Evolutionary conservation across 2,113 vertebrate species (phyloP).

Genomic region (Psittacara wagleri): DNA sequence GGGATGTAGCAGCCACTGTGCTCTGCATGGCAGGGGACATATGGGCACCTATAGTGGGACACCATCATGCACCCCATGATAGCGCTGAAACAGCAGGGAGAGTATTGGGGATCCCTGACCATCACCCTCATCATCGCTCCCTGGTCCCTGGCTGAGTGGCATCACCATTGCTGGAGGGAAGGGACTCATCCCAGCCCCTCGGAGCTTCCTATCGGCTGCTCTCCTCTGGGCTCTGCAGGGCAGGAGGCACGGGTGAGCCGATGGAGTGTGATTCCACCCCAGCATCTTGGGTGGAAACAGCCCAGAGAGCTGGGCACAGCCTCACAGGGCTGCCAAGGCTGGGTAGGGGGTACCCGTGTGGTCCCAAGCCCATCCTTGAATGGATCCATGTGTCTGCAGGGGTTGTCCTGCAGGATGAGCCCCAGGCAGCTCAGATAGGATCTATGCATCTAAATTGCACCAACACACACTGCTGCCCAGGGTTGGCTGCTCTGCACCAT

Average conservation of each 20-base stretch:
- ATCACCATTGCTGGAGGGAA: not conserved
- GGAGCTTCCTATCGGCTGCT: not conserved
- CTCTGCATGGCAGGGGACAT: not conserved
- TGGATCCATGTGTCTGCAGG: fast-evolving
- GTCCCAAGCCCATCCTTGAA: fast-evolving
- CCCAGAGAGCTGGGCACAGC: not conserved
- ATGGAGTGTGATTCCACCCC: fast-evolving
- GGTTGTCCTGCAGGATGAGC: not conserved
- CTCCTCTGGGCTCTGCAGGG: not conserved
- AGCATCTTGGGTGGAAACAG: fast-evolving
- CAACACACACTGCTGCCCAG: fast-evolving
- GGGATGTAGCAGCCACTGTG: not conserved
- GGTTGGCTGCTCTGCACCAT: not conserved
- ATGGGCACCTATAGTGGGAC: fast-evolving
- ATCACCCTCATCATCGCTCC: too few species aligned
- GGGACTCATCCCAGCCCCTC: not conserved
- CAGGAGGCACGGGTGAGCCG: fast-evolving
- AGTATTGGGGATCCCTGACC: fast-evolving
- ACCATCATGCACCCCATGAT: fast-evolving
- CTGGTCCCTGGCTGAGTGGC: fast-evolving
- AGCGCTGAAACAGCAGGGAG: fast-evolving
- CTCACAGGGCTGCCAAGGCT: fast-evolving
- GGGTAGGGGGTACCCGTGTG: fast-evolving
- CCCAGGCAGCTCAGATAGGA: not conserved
- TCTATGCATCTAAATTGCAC: fast-evolving